Evolutionary conservation across 2,888 invertebrate species (phyloP).

Genomic region (Cryptocephalus moraei): DNA sequence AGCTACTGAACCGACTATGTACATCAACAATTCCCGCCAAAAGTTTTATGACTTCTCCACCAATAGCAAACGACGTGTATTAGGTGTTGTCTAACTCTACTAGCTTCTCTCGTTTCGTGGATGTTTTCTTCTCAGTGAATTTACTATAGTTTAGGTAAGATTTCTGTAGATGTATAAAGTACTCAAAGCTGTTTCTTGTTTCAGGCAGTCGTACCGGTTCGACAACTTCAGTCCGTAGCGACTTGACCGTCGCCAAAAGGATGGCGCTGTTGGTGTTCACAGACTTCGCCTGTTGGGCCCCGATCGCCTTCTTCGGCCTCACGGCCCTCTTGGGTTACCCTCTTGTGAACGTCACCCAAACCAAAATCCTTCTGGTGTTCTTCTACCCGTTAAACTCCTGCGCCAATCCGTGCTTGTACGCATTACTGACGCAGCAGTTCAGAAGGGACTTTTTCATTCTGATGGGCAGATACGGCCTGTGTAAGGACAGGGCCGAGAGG

Average conservation of each 20-base stretch:
- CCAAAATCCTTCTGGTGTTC: conserved; percentile 51
- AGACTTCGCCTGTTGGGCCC: conserved; percentile 52
- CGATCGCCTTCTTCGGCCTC: conserved; percentile 55
- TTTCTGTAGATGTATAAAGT: too few relatives aligned
- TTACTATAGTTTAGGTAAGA: too few relatives aligned
- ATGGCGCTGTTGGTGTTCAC: conserved; percentile 60
- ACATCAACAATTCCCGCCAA: too few relatives aligned
- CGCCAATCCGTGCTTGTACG: conserved; percentile 60
- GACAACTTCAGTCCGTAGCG: conserved; percentile 37
- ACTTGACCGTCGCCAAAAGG: conserved; percentile 48
- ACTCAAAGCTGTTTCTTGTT: too few relatives aligned
- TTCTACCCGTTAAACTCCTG: conserved; percentile 61
- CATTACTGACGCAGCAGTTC: conserved; percentile 55
- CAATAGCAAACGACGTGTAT: too few relatives aligned
- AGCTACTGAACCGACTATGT: too few relatives aligned
- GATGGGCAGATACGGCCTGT: conserved; percentile 41
- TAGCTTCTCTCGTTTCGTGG: too few relatives aligned
- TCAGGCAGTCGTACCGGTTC: conserved; percentile 43
- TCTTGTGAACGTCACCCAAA: conserved; percentile 45
- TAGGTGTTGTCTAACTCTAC: too few relatives aligned
- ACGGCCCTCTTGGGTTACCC: conserved; percentile 54
- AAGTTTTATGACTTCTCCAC: too few relatives aligned
- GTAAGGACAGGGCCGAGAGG: conserved; percentile 36
- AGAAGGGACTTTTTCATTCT: conserved; percentile 47
- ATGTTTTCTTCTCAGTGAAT: too few relatives aligned